Percentiles rank a stretch among this genome's conserved stretches.
These are phyloP conservation scores for Sycophila sp. DNA, from an alignment of 1,140 invertebrate genomes.

Conservation along the genomic window DNA sequence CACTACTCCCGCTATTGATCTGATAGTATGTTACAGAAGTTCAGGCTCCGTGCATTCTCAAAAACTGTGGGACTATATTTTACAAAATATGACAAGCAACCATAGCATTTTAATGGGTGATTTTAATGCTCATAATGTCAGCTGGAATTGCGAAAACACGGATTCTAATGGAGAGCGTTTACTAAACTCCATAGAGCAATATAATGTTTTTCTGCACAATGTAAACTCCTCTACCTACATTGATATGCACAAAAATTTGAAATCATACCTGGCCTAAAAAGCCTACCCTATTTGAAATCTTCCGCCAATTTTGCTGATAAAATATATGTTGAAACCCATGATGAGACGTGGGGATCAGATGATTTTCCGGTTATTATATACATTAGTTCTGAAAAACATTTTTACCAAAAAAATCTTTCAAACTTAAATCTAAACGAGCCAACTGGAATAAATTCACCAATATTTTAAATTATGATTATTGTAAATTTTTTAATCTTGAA, in stretches of 20 bases:
- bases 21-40: too few relatives aligned
- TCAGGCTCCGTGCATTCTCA: not conserved
- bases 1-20: too few relatives aligned
- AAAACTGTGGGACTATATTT: not conserved
- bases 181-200: not conserved
- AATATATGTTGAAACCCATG: slow-evolving; percentile 44
- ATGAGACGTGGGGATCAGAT: slow-evolving; percentile 49
- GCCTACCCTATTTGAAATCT: slow-evolving; percentile 37
- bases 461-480: not conserved
- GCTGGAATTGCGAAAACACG: slow-evolving; percentile 8
- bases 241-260: not conserved
- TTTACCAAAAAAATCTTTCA: not conserved
- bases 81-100: not conserved
- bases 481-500: not conserved
- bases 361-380: slow-evolving; percentile 27
- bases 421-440: not conserved
- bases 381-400: not conserved
- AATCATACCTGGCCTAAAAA: slow-evolving; percentile 19
- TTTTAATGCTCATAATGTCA: slow-evolving; percentile 7
- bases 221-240: not conserved
- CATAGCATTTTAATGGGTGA: not conserved
- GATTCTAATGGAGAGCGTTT: not conserved
- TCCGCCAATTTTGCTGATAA: slow-evolving; percentile 39
- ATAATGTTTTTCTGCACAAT: slow-evolving; percentile 2
- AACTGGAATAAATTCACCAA: not conserved